These are phyloP conservation scores for Tribolium freemani DNA, from an alignment of 2,888 invertebrate species.

Conservation along the genomic window DNA sequence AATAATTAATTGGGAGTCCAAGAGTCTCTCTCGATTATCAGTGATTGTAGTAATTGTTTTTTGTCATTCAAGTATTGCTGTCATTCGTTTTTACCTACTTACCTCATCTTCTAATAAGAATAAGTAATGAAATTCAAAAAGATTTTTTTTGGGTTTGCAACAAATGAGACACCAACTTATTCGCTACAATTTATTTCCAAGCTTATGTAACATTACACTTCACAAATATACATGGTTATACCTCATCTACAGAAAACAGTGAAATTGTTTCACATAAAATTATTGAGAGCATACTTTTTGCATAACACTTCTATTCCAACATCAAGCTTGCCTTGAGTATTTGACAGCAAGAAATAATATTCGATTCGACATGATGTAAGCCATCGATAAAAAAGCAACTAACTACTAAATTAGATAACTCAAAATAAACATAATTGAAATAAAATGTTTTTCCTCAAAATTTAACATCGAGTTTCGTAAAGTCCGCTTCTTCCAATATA, in stretches of 20 bases:
- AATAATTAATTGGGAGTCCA: no score
- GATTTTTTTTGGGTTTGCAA: not conserved
- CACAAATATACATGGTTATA: constrained; percentile 31
- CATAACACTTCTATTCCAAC: constrained; percentile 12
- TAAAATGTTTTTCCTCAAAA: not conserved
- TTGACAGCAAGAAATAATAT: constrained; percentile 5
- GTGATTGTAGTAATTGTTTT: no score
- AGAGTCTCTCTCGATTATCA: no score
- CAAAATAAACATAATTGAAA: not conserved
- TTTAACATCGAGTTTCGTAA: constrained; percentile 97
- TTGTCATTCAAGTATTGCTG: no score
- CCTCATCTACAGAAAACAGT: constrained; percentile 22
- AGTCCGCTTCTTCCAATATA: constrained; percentile 99
- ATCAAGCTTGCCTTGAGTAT: constrained; percentile 24
- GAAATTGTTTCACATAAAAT: constrained; percentile 20
- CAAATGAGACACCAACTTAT: not conserved
- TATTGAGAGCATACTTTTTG: constrained; percentile 26
- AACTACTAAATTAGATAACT: constrained; percentile 4
- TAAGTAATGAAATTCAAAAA: no score
- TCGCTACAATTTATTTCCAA: constrained; percentile 22
- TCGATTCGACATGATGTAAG: not conserved
- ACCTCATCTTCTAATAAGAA: no score
- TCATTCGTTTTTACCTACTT: no score
- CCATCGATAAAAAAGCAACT: not conserved
- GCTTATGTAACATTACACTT: constrained; percentile 31